Evolutionary conservation across 2,888 invertebrate genomes (phyloP).

Genomic region (Rhingia campestris): DNA sequence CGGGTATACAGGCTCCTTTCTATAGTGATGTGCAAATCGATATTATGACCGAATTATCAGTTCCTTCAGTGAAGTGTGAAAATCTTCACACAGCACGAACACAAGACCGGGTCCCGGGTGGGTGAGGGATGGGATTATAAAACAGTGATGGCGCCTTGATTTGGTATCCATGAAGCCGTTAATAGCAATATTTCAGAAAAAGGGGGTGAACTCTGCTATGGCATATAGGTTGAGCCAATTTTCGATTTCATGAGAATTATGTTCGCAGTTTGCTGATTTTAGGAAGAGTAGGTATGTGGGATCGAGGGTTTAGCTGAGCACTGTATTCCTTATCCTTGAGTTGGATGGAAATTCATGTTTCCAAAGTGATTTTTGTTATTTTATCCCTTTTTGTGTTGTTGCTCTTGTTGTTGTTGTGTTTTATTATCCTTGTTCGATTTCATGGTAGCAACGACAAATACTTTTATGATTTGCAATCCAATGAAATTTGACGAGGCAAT

Average conservation of each 20-base stretch:
- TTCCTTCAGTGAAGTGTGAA: conserved; percentile 43
- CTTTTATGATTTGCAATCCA: conserved; percentile 23
- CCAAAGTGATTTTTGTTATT: background rate
- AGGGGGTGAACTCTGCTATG: background rate
- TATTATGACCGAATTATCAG: conserved; percentile 47
- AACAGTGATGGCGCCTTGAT: conserved; percentile 53
- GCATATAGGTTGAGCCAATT: conserved; percentile 8
- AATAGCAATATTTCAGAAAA: conserved; percentile 27
- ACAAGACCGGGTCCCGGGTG: background rate
- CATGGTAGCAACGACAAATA: background rate
- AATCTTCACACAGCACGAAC: background rate
- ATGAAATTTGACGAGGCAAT: conserved; percentile 10
- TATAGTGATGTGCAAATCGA: conserved; percentile 55
- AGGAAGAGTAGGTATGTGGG: background rate
- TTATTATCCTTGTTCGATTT: conserved; percentile 34
- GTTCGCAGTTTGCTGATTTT: conserved; percentile 12
- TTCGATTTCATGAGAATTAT: conserved; percentile 40
- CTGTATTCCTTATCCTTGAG: background rate
- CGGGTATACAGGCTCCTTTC: background rate
- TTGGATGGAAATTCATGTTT: background rate
- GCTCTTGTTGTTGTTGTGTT: background rate
- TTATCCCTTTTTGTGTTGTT: conserved; percentile 3
- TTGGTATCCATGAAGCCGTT: conserved; percentile 53
- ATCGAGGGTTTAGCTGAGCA: conserved; percentile 16
- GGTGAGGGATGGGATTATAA: conserved; percentile 18